Evolutionary conservation across 2,888 invertebrate species (phyloP).

Genomic region (Dasysyrphus tricinctus): DNA sequence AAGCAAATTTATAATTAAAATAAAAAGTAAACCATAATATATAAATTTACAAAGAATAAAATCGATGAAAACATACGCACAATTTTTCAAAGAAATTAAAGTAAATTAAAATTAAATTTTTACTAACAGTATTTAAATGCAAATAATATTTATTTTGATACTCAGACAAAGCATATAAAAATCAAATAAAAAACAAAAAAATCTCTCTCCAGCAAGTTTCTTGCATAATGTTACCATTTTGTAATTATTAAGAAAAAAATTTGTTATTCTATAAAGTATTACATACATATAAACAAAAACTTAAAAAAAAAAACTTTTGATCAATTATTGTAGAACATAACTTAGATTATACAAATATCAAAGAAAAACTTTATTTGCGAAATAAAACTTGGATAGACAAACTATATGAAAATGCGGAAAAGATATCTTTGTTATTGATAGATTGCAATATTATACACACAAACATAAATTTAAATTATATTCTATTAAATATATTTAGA

Average conservation of each 20-base stretch:
- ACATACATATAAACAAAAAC: slow-evolving; percentile 14
- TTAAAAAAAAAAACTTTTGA: slow-evolving; percentile 18
- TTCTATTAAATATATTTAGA: slow-evolving; percentile 52
- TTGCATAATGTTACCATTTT: slow-evolving; percentile 56
- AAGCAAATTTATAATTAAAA: slow-evolving; percentile 31
- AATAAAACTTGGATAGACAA: slow-evolving; percentile 16
- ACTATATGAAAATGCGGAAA: slow-evolving; percentile 4
- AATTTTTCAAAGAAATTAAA: slow-evolving; percentile 57
- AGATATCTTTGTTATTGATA: slow-evolving; percentile 56
- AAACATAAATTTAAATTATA: slow-evolving; percentile 43
- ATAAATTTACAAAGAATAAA: slow-evolving; percentile 42
- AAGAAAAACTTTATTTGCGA: slow-evolving; percentile 7
- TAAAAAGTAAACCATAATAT: slow-evolving; percentile 23
- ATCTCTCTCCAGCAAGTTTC: slow-evolving; percentile 46
- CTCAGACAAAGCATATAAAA: slow-evolving; percentile 41
- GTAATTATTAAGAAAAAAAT: slow-evolving; percentile 42
- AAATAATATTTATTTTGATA: slow-evolving; percentile 67
- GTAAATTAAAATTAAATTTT: slow-evolving; percentile 33
- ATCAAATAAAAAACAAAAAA: slow-evolving; percentile 24
- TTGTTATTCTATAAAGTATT: slow-evolving; percentile 51
- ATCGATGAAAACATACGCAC: slow-evolving; percentile 67
- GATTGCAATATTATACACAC: slow-evolving; percentile 68
- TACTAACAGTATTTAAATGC: slow-evolving; percentile 43
- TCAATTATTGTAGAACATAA: slow-evolving; percentile 59
- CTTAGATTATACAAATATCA: slow-evolving; percentile 54